Conservation (phyloP, 2,797 vertebrate genomes). For the Pelodytes ibericus region DNA sequence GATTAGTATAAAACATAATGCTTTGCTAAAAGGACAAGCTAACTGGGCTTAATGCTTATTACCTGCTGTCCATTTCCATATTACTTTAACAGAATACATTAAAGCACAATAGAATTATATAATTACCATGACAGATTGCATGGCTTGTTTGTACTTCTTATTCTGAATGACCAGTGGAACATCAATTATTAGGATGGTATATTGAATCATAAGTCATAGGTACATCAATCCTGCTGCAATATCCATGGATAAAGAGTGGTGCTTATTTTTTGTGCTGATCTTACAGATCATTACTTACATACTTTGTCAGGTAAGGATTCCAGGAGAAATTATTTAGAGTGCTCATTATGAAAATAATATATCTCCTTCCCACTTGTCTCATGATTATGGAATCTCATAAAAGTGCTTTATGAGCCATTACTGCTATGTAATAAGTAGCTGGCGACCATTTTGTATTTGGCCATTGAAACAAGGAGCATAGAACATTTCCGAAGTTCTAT, state of each 20-base stretch:
- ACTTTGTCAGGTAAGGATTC: constrained; percentile 14
- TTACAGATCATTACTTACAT: constrained; percentile 29
- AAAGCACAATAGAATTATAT: not conserved
- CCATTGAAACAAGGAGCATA: constrained; percentile 12
- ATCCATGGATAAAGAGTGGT: constrained; percentile 15
- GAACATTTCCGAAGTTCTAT: constrained; percentile 22
- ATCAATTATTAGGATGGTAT: not conserved
- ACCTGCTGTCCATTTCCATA: not conserved
- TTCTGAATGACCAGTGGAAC: not conserved
- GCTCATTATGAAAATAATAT: constrained; percentile 11
- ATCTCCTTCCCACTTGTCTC: constrained; percentile 34
- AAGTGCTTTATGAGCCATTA: constrained; percentile 43
- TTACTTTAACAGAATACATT: not conserved
- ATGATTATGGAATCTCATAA: constrained; percentile 44
- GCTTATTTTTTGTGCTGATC: constrained; percentile 31
- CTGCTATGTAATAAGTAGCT: constrained; percentile 14
- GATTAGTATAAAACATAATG: not conserved
- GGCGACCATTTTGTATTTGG: not conserved
- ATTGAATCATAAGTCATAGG: constrained; percentile 13
- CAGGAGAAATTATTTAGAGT: constrained; percentile 24
- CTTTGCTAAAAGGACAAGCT: not conserved
- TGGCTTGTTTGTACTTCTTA: not conserved
- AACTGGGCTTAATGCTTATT: not conserved
- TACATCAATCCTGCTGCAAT: constrained; percentile 16
- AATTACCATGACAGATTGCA: not conserved